phyloP scores from a whole-genome alignment of 2,113 vertebrate species.

The Fulica atra region DNA sequence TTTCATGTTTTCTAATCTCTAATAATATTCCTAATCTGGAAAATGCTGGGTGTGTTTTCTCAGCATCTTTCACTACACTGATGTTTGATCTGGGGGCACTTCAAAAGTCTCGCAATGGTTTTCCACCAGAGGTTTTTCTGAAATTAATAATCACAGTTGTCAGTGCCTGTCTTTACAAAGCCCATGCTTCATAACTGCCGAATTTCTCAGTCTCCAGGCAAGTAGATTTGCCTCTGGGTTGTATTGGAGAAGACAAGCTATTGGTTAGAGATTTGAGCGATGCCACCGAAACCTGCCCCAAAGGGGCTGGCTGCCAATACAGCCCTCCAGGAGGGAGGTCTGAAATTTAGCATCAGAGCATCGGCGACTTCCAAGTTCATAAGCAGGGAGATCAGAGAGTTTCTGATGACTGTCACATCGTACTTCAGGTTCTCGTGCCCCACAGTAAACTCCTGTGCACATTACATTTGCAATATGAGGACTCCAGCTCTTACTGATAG shows the following conservation, averaged over 20 bases:
- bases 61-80: background rate
- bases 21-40: background rate
- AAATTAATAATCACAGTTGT: background rate
- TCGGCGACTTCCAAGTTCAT: background rate
- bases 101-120: background rate
- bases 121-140: background rate
- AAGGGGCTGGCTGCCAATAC: background rate
- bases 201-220: background rate
- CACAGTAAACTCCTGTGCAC: background rate
- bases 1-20: background rate
- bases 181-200: background rate
- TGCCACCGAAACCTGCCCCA: background rate
- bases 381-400: background rate
- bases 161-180: background rate
- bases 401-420: background rate
- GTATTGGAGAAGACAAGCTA: background rate
- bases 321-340: background rate
- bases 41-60: background rate
- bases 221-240: background rate
- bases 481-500: background rate
- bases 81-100: conserved; percentile 13
- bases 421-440: background rate
- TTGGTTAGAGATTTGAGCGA: background rate
- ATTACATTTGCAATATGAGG: background rate
- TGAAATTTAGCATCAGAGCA: background rate